Percentiles rank a stretch among this genome's conserved stretches.
These are phyloP conservation scores for Anhinga anhinga DNA, from an alignment of 2,113 vertebrate species.

Conservation along the genomic window DNA sequence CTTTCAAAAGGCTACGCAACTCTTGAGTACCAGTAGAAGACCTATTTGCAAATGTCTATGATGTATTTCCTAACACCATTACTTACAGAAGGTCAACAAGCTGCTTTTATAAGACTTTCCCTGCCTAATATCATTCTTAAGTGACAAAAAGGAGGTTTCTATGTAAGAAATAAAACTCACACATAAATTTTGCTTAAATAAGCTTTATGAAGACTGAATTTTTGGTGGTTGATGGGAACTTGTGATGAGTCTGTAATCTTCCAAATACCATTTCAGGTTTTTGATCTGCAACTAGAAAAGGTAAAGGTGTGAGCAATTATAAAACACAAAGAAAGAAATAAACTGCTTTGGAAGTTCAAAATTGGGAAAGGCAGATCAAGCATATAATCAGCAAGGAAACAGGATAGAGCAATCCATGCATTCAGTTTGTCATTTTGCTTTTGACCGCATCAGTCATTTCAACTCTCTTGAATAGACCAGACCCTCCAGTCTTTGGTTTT, in stretches of 20 bases:
- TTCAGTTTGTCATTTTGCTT: background rate
- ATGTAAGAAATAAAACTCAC: background rate
- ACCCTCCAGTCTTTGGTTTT: background rate
- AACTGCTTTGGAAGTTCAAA: background rate
- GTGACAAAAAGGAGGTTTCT: background rate
- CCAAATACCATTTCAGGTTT: background rate
- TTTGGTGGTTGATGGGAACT: background rate
- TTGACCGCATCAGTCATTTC: background rate
- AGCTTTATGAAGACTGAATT: background rate
- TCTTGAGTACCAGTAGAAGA: background rate
- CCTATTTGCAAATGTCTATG: background rate
- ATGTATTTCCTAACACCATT: background rate
- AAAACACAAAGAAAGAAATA: background rate
- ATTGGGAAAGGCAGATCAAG: background rate
- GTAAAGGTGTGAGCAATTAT: background rate
- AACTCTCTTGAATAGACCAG: background rate
- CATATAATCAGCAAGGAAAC: background rate
- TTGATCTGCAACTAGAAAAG: background rate
- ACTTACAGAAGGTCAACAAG: slow-evolving; percentile 1
- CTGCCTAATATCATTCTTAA: background rate
- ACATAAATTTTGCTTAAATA: background rate
- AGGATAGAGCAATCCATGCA: background rate
- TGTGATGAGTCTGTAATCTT: background rate
- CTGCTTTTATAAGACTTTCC: background rate
- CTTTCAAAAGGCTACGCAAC: background rate